phyloP scores from a whole-genome alignment of 2,888 invertebrate genomes.

The Cremastobaeus sp. region DNA sequence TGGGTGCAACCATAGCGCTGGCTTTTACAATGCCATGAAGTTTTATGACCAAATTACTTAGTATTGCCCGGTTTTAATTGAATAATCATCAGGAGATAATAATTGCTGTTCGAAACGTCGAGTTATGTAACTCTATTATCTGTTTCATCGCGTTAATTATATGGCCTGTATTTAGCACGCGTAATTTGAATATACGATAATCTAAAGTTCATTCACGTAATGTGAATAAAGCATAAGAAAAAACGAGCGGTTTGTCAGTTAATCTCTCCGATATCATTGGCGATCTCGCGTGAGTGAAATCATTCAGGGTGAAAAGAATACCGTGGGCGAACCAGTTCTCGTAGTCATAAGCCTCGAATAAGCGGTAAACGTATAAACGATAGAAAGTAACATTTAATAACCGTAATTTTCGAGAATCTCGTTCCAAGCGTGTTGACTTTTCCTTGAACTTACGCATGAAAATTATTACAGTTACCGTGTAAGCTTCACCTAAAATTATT shows the following conservation, averaged over 20 bases:
- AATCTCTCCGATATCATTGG: constrained; percentile 51
- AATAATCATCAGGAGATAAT: no score
- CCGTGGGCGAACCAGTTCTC: constrained; percentile 72
- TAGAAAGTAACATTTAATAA: constrained; percentile 58
- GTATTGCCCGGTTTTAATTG: no score
- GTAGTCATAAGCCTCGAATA: constrained; percentile 61
- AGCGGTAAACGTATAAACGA: constrained; percentile 58
- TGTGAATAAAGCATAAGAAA: constrained; percentile 13
- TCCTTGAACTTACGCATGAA: constrained; percentile 54
- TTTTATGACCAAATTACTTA: no score
- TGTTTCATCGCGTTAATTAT: constrained; percentile 29
- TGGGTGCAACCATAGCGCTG: no score
- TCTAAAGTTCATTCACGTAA: constrained; percentile 32
- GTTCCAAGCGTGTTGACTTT: constrained; percentile 50
- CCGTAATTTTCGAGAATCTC: constrained; percentile 51
- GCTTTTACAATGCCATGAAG: no score
- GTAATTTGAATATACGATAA: constrained; percentile 49
- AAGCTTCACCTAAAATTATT: not conserved
- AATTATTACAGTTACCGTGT: constrained; percentile 41
- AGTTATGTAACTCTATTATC: constrained; percentile 39
- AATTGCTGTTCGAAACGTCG: no score
- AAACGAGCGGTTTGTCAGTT: constrained; percentile 48
- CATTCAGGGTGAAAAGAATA: constrained; percentile 60
- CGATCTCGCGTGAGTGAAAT: constrained; percentile 59
- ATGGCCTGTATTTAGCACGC: constrained; percentile 11